Percentiles rank a stretch among this genome's conserved stretches.
Evolutionary conservation across 2,888 invertebrate species (phyloP).

Genomic region (Ptychoptera contaminata): DNA sequence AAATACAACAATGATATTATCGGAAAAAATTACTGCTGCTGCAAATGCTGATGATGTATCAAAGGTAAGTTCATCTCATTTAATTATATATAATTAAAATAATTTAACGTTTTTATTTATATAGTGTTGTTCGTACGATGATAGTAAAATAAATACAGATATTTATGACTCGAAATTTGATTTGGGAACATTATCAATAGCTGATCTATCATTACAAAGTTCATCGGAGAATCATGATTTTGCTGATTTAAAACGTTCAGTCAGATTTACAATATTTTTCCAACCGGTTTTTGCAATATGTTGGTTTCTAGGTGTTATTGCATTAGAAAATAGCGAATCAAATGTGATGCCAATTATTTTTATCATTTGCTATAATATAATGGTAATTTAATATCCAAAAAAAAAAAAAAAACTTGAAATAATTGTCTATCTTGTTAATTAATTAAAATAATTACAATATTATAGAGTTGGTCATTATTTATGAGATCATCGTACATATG

Average conservation of each 20-base stretch:
- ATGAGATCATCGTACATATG: background rate
- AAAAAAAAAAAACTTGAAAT: background rate
- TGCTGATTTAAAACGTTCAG: conserved; percentile 40
- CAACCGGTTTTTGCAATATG: conserved; percentile 55
- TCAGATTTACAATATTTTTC: conserved; percentile 46
- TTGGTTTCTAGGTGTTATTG: conserved; percentile 59
- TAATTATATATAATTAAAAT: background rate
- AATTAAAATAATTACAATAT: background rate
- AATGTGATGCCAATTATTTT: conserved; percentile 44
- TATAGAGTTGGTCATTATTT: background rate
- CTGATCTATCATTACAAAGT: conserved; percentile 34
- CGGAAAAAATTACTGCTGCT: background rate
- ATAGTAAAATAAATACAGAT: conserved; percentile 7
- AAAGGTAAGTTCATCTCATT: background rate
- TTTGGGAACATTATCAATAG: conserved; percentile 32
- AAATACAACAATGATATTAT: conserved; percentile 2
- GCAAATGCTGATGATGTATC: background rate
- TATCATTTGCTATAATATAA: conserved; percentile 36
- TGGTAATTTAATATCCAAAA: conserved; percentile 32
- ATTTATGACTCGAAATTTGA: conserved; percentile 25
- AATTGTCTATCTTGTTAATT: too few species aligned
- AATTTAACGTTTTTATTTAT: background rate
- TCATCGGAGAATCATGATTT: conserved; percentile 34
- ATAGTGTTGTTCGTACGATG: conserved; percentile 1
- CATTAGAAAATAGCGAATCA: conserved; percentile 49